A percentile compares a stretch with the other conserved stretches of the same genome.
Conservation (phyloP, 2,797 vertebrate genomes). For the Poeciliopsis presidionis region DNA sequence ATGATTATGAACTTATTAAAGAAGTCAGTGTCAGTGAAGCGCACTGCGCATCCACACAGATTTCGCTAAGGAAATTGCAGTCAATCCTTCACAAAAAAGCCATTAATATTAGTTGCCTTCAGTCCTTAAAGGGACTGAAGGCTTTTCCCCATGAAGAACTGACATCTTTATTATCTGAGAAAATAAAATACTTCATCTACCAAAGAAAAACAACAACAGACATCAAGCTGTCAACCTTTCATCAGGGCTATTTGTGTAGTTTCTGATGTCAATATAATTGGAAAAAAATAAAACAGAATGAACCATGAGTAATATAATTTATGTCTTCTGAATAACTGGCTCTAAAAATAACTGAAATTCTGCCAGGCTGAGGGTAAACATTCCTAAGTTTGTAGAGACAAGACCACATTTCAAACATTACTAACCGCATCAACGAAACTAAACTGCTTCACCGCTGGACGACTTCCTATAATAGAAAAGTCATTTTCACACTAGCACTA, state of each 20-base stretch:
- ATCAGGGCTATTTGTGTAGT: not conserved
- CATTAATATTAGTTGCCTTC: too few species aligned
- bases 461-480: not conserved
- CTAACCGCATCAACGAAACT: not conserved
- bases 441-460: not conserved
- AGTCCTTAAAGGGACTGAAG: not conserved
- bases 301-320: not conserved
- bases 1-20: too few species aligned
- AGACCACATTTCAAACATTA: not conserved
- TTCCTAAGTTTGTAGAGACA: not conserved
- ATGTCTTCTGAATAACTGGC: not conserved
- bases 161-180: not conserved
- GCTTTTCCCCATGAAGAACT: not conserved
- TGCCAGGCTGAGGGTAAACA: not conserved
- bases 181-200: not conserved
- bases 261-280: not conserved
- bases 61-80: too few species aligned
- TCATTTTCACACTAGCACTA: not conserved
- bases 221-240: not conserved
- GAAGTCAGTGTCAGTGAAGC: too few species aligned
- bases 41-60: too few species aligned
- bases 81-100: too few species aligned
- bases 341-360: not conserved
- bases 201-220: too few species aligned
- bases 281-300: not conserved